Evolutionary conservation across 2,113 vertebrate genomes (phyloP), one percentile per base, ranked within the genome.

Genomic region (Phylloscopus trochilus): DNA sequence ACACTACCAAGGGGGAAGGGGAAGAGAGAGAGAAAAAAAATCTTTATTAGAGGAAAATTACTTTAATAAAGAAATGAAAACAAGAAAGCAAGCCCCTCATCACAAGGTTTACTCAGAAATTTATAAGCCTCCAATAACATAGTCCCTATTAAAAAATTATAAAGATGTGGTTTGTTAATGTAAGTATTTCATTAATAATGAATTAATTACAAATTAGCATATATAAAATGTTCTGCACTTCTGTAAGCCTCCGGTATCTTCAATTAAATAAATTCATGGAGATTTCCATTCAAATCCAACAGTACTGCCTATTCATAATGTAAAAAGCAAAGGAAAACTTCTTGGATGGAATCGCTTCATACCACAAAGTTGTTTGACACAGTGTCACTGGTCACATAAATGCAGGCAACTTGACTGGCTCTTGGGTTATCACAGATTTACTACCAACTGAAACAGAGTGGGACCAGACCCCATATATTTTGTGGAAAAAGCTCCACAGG

Each of bases 321-420:
- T 5, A 51, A 58, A 83, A 62, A 83, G 7, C 49, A 75, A 55
- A 17, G 6, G 26, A 52, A 78, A 64, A 41, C 37, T 16, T 56
- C n/a, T 22, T 21, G 20, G 35, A n/a, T 3, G 10, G 74, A 44
- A 70, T 18, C 35, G 5, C 14, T 51, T 73, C 3, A 11, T 23
- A 31, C 44, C 44, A 33, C 18, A 1, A 17, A 69, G 16, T 3
- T 21, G 21, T 24, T 49, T 31, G 51, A 33, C 19, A 23, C 0
- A 1, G 19, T 2, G 16, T 4, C 15, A 23, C 27, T 1, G 0
- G 12, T 22, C 27, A 33, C 1, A 3, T 2, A 22, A 35, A 26
- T 7, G 30, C 52, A 10, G 31, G 0, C 28, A 78, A 27, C 62
- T 22, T 44, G 19, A 4, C 22, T 3, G 35, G 31, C 35, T 62